phyloP scores from a whole-genome alignment of 2,888 invertebrate species.

The Buathra laborator region DNA sequence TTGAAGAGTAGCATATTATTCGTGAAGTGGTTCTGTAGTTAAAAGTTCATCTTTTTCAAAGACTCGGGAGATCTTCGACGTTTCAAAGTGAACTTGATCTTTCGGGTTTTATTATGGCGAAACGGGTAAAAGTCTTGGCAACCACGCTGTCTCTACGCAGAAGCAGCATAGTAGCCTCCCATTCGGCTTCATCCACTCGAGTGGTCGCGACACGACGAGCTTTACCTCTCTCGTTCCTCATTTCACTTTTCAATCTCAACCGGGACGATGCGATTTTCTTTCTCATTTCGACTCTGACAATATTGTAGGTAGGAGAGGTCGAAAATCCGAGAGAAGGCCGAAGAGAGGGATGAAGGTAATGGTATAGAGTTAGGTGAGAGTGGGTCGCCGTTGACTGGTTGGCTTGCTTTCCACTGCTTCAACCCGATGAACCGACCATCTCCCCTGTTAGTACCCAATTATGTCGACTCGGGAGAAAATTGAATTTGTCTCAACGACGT shows the following conservation, averaged over 20 bases:
- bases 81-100: neutral
- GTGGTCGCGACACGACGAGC: constrained; percentile 32
- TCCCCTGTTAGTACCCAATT: constrained; percentile 63
- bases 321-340: constrained; percentile 44
- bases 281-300: constrained; percentile 81
- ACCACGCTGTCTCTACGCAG: neutral
- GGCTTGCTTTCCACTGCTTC: constrained; percentile 26
- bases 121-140: neutral
- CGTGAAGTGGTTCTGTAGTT: neutral
- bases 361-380: constrained; percentile 47
- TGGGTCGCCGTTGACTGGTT: constrained; percentile 36
- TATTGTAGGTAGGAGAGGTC: constrained; percentile 72
- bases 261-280: constrained; percentile 81
- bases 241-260: constrained; percentile 82
- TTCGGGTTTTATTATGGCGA: neutral
- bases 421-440: constrained; percentile 51
- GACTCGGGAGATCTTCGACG: neutral
- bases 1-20: neutral
- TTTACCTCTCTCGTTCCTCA: constrained; percentile 72
- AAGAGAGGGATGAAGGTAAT: constrained; percentile 62
- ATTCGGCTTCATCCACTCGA: constrained; percentile 26
- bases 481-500: constrained; percentile 70
- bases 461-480: constrained; percentile 65
- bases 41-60: neutral
- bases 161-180: neutral